Evolutionary conservation across 1,140 invertebrate genomes (phyloP).

Genomic region (Calliopsis andreniformis): DNA sequence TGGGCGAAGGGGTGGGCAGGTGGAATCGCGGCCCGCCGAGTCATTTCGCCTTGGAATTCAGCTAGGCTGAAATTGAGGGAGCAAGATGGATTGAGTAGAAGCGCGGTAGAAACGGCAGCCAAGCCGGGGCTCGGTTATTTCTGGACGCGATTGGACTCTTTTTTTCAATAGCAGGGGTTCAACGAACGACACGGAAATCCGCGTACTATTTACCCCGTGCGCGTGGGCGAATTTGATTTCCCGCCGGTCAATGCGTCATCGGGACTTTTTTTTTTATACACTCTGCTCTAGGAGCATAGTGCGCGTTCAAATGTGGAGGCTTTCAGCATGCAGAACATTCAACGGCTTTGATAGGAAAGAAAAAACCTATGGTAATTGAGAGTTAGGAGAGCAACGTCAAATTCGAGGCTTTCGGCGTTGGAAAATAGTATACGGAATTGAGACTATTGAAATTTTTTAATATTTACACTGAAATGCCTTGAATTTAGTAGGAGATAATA

Average conservation of each 20-base stretch:
- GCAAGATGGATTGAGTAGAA: slow-evolving; percentile 59
- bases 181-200: slow-evolving; percentile 47
- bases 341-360: background rate
- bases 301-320: background rate
- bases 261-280: background rate
- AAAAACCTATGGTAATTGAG: background rate
- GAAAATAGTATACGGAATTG: too few species aligned
- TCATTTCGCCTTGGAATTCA: slow-evolving; percentile 56
- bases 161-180: slow-evolving; percentile 61
- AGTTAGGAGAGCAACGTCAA: background rate
- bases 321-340: background rate
- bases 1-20: slow-evolving; percentile 4
- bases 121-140: slow-evolving; percentile 54
- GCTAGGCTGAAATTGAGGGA: slow-evolving; percentile 47
- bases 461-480: too few species aligned
- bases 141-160: slow-evolving; percentile 60
- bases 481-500: too few species aligned
- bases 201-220: slow-evolving; percentile 27
- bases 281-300: background rate
- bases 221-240: slow-evolving; percentile 34
- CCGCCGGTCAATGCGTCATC: slow-evolving; percentile 27
- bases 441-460: too few species aligned
- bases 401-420: too few species aligned
- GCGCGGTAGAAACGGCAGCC: slow-evolving; percentile 47
- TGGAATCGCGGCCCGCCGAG: slow-evolving; percentile 31